Conservation (phyloP, 2,888 invertebrate species). For the Monoplex corrugatus region DNA sequence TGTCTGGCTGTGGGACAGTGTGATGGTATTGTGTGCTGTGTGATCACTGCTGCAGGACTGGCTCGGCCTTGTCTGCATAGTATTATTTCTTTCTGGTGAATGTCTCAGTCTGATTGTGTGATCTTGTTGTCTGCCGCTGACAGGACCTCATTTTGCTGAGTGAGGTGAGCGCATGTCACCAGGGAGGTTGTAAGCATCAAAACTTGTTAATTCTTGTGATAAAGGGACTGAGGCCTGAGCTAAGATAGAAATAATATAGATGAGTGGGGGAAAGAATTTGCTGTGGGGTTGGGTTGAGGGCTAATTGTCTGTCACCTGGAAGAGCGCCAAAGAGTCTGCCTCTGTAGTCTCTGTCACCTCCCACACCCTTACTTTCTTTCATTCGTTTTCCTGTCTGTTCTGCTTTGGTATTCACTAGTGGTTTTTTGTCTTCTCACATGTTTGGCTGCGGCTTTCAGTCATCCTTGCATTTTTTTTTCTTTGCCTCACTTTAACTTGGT, state of each 20-base stretch:
- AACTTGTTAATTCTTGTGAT: constrained; percentile 30
- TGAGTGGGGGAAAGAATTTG: background rate
- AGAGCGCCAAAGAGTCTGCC: constrained; percentile 50
- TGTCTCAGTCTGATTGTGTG: constrained; percentile 1
- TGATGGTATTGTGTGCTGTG: constrained; percentile 34
- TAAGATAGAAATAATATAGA: background rate
- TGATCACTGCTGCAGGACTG: constrained; percentile 36
- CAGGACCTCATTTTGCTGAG: background rate
- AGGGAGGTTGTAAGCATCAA: background rate
- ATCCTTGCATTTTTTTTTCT: background rate
- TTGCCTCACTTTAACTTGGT: constrained; percentile 11
- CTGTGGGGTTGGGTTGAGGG: constrained; percentile 26
- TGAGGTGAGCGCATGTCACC: constrained; percentile 3
- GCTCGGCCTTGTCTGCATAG: background rate
- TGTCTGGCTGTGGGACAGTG: constrained; percentile 2
- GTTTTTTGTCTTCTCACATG: constrained; percentile 2
- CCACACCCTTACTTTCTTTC: background rate
- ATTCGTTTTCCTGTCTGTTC: background rate
- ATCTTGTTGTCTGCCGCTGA: constrained; percentile 28
- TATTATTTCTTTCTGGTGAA: constrained; percentile 13
- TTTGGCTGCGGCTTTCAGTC: background rate
- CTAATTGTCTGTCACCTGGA: constrained; percentile 43
- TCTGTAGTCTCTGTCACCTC: constrained; percentile 19
- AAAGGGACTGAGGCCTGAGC: background rate
- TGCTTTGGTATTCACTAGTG: background rate